Evolutionary conservation across 1,140 invertebrate species (phyloP), one percentile per base, ranked within the genome.

Genomic region (Drosophila elegans): DNA sequence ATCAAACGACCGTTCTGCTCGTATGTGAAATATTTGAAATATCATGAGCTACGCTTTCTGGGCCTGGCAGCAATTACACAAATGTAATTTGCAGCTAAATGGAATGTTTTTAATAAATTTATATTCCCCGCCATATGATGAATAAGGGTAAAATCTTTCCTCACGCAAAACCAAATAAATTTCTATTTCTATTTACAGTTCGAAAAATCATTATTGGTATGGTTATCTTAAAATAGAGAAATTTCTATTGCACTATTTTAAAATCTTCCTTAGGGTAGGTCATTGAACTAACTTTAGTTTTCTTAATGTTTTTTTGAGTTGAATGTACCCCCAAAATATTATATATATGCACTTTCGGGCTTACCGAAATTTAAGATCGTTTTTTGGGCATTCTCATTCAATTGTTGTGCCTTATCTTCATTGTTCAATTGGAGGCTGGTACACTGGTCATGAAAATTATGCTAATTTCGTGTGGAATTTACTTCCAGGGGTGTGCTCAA

Each of bases 71-170:
- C 72, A 86, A 86, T 86, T 86, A 88, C 63, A 78, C 64, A 83
- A 83, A 83, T 83, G 75, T 78, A 83, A 79, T 83, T 83, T 83
- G 64, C 56, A 59, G 80, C 59, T 62, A 80, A 89, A 88, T 88
- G 84, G 77, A 88, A 89, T 88, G 80, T 84, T 80, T 77, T 74
- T 88, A 88, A 88, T 88, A 80, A 88, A 88, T 86, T 86, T 86
- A 89, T 77, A 51, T 75, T 60, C 41, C 32, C 44, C 9, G 63
- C n/a, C 3, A 51, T 48, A 51, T 49, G 36, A 13, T 13, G 64
- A 57, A 3, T 0, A 36, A 38, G 62, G 62, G 42, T 66, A 32
- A 32, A 10, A 32, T 27, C 11, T 4, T 29, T n/a, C 41, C n/a
- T 12, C 53, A 57, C 52, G 45, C 39, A n/a, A 60, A 49, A 49